These are phyloP conservation scores for Diarsia mendica DNA, from an alignment of 2,888 invertebrate species.

Conservation along the genomic window DNA sequence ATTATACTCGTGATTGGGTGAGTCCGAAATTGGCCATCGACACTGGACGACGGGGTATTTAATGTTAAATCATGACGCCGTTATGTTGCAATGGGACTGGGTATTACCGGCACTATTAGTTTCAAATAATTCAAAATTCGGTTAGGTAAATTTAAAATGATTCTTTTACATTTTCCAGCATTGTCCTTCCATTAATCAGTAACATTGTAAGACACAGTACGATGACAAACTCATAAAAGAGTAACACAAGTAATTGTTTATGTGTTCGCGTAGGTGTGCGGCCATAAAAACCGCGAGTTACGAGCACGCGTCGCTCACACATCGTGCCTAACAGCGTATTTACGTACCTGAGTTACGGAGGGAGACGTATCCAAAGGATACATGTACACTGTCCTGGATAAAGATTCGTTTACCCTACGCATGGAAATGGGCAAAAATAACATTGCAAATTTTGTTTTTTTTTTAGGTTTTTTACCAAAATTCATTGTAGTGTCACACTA, in stretches of 20 bases:
- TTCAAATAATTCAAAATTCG: neutral
- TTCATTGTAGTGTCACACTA: neutral
- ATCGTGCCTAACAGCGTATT: slow-evolving; percentile 63
- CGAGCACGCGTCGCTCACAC: slow-evolving; percentile 61
- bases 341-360: slow-evolving; percentile 70
- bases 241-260: slow-evolving; percentile 66
- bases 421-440: neutral
- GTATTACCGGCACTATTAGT: neutral
- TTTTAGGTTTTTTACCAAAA: too few relatives aligned
- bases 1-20: neutral
- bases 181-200: slow-evolving; percentile 2
- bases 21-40: neutral
- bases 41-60: neutral
- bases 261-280: slow-evolving; percentile 66
- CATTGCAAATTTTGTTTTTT: too few relatives aligned
- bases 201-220: slow-evolving; percentile 43
- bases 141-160: neutral
- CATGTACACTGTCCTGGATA: slow-evolving; percentile 40
- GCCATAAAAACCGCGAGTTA: slow-evolving; percentile 71
- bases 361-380: slow-evolving; percentile 44
- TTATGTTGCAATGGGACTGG: neutral
- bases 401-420: neutral
- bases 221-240: slow-evolving; percentile 50
- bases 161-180: neutral
- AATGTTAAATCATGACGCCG: neutral